These are phyloP conservation scores for Centropristis striata DNA, from an alignment of 2,113 vertebrate genomes.

Conservation along the genomic window DNA sequence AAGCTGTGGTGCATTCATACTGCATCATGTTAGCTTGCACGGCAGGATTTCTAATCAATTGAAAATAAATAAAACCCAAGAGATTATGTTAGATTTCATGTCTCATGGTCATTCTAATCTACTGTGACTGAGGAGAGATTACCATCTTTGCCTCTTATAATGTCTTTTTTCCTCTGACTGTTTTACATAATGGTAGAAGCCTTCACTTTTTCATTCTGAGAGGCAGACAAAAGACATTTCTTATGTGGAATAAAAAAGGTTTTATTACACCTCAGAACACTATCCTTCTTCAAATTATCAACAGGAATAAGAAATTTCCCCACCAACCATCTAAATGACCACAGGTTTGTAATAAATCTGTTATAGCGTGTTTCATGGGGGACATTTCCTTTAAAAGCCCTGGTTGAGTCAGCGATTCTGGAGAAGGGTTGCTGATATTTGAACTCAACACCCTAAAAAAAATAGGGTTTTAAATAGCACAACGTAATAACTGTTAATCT, in stretches of 20 bases:
- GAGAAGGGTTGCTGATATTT: no score
- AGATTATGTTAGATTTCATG: neutral
- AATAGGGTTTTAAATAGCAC: no score
- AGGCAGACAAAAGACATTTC: no score
- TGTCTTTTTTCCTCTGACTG: slow-evolving; percentile 7
- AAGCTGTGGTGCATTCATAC: no score
- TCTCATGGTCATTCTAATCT: neutral
- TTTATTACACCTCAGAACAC: neutral
- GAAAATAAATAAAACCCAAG: neutral
- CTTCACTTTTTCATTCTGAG: no score
- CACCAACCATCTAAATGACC: neutral
- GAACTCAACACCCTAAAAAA: no score
- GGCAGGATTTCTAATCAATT: neutral
- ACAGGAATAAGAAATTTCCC: neutral
- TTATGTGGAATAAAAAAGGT: neutral
- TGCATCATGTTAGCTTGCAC: neutral
- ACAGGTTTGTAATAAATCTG: neutral
- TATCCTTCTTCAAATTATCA: neutral
- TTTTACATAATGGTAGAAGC: slow-evolving; percentile 6
- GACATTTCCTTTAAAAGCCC: neutral
- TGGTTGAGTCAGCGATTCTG: no score
- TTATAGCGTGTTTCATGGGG: neutral
- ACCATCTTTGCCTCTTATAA: neutral
- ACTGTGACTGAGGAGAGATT: neutral
- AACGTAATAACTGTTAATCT: no score